Percentiles rank a stretch among this genome's conserved stretches.
phyloP scores from a whole-genome alignment of 2,113 vertebrate genomes.

The Taurulus bubalis region DNA sequence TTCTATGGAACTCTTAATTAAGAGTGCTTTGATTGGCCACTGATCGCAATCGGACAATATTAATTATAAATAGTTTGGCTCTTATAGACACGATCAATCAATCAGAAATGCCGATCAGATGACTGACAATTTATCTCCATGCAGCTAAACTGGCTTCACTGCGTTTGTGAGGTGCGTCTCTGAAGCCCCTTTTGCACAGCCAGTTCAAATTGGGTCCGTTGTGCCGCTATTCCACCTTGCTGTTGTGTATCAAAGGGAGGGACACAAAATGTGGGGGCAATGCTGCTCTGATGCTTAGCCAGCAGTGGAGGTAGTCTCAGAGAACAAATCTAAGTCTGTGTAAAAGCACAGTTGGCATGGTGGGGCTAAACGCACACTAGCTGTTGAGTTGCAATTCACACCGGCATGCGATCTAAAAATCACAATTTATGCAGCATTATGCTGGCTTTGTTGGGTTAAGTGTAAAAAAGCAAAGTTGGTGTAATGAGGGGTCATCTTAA shows the following conservation, averaged over 20 bases:
- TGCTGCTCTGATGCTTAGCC: background rate
- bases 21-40: background rate
- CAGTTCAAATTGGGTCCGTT: background rate
- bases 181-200: background rate
- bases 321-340: no score
- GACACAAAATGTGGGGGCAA: background rate
- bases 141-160: background rate
- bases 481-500: no score
- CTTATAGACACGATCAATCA: no score
- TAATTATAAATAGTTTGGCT: background rate
- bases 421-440: no score
- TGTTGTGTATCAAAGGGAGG: background rate
- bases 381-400: no score
- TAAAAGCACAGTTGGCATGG: no score
- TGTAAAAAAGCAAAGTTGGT: no score
- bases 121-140: background rate
- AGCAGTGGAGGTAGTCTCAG: no score
- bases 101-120: background rate
- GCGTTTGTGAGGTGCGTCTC: background rate
- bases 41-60: background rate
- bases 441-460: no score
- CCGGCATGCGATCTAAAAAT: no score
- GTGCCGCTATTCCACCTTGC: background rate
- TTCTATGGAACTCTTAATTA: background rate
- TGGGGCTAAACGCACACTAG: no score